Evolutionary conservation across 2,113 vertebrate species (phyloP).

Genomic region (Neogobius melanostomus): DNA sequence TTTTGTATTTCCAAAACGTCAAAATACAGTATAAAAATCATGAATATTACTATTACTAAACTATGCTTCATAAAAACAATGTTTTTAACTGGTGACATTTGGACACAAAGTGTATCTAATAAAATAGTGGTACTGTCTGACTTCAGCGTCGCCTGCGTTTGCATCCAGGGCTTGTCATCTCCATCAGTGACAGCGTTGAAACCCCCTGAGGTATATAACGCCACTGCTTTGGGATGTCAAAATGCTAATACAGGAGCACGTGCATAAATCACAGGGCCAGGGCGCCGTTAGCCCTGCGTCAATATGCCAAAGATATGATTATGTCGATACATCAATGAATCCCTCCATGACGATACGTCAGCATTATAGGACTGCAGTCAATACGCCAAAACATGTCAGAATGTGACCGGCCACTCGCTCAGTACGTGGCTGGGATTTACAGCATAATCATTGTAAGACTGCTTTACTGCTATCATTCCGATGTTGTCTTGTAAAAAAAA

Average conservation of each 20-base stretch:
- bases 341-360: neutral
- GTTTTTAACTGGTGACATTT: no score
- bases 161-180: neutral
- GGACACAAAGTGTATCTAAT: no score
- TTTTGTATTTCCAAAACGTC: no score
- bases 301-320: conserved; percentile 9
- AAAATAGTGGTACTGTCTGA: no score
- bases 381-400: conserved; percentile 5
- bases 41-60: no score
- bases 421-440: neutral
- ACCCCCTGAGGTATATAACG: neutral
- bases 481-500: conserved; percentile 22
- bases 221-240: neutral
- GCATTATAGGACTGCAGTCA: neutral
- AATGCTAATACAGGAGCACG: conserved; percentile 6
- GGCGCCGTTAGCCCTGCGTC: neutral
- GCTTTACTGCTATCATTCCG: neutral
- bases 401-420: neutral
- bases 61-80: no score
- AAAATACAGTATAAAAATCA: no score
- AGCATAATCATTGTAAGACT: conserved; percentile 14
- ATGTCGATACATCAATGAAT: conserved; percentile 7
- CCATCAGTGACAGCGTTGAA: neutral
- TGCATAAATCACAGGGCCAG: conserved; percentile 8
- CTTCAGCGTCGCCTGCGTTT: neutral